phyloP scores from a whole-genome alignment of 2,113 vertebrate species.

The Daphoenositta chrysoptera region DNA sequence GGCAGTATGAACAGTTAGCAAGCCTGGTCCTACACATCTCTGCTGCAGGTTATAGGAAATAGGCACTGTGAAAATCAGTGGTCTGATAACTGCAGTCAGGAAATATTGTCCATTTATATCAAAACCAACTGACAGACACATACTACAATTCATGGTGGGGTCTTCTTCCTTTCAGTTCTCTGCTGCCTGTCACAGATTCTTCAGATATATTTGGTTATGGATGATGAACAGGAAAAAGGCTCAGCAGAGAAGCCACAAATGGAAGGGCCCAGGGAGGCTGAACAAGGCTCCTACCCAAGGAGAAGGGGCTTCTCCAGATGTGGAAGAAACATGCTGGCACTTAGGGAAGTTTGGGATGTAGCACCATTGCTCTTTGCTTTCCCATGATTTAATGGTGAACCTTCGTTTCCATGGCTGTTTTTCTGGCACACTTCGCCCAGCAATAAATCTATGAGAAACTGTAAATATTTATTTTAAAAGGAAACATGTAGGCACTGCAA shows the following conservation, averaged over 20 bases:
- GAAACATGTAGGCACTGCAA: neutral
- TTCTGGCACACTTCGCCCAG: neutral
- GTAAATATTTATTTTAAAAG: slow-evolving; percentile 27
- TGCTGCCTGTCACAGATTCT: neutral
- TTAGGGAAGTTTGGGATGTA: neutral
- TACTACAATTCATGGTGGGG: neutral
- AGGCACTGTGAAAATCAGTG: rapidly evolving
- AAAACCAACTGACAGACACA: neutral
- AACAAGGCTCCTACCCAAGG: neutral
- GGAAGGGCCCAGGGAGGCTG: neutral
- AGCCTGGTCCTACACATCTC: neutral
- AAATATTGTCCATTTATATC: neutral
- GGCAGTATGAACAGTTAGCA: neutral
- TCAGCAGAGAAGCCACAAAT: neutral
- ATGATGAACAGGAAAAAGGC: neutral
- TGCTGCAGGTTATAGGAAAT: neutral
- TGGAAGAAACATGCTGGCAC: neutral
- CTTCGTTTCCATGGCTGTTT: neutral
- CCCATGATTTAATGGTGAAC: neutral
- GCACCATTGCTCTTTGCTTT: neutral
- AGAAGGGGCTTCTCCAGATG: neutral
- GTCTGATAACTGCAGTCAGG: neutral
- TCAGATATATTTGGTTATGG: neutral
- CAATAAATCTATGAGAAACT: slow-evolving; percentile 6
- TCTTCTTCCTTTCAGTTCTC: neutral